Evolutionary conservation across 2,888 invertebrate genomes (phyloP).

Genomic region (Lumbricus terrestris): DNA sequence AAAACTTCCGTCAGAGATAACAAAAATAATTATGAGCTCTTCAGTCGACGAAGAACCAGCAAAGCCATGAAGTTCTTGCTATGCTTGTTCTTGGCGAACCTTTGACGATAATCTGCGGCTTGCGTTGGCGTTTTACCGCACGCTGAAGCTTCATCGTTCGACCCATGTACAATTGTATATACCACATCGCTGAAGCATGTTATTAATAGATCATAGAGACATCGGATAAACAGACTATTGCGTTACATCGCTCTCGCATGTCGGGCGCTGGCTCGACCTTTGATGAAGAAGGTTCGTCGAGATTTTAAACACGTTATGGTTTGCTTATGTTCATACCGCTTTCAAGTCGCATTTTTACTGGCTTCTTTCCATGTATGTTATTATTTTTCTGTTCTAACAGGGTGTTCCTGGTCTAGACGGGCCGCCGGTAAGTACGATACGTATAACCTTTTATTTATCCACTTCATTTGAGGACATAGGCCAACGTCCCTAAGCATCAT

Average conservation of each 20-base stretch:
- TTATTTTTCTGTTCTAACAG: not conserved
- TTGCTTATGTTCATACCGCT: not conserved
- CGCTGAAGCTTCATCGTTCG: too few relatives aligned
- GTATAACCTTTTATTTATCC: not conserved
- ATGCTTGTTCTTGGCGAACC: too few relatives aligned
- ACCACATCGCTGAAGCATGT: not conserved
- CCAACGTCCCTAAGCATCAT: not conserved
- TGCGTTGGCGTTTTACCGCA: too few relatives aligned
- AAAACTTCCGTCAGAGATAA: too few relatives aligned
- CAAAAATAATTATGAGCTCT: too few relatives aligned
- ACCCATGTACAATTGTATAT: too few relatives aligned
- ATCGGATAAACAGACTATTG: not conserved
- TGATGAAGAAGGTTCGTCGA: not conserved
- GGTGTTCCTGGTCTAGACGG: not conserved
- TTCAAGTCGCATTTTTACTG: not conserved
- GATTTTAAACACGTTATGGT: not conserved
- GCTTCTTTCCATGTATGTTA: not conserved
- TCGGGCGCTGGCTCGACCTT: not conserved
- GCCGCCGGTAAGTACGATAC: not conserved
- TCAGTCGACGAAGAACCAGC: too few relatives aligned
- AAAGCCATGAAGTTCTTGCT: too few relatives aligned
- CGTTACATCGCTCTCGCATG: not conserved
- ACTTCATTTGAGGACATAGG: not conserved
- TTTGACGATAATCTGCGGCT: too few relatives aligned
- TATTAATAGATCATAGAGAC: slow-evolving; percentile 3